phyloP scores from a whole-genome alignment of 2,113 vertebrate species.

The Gracilinanus agilis region DNA sequence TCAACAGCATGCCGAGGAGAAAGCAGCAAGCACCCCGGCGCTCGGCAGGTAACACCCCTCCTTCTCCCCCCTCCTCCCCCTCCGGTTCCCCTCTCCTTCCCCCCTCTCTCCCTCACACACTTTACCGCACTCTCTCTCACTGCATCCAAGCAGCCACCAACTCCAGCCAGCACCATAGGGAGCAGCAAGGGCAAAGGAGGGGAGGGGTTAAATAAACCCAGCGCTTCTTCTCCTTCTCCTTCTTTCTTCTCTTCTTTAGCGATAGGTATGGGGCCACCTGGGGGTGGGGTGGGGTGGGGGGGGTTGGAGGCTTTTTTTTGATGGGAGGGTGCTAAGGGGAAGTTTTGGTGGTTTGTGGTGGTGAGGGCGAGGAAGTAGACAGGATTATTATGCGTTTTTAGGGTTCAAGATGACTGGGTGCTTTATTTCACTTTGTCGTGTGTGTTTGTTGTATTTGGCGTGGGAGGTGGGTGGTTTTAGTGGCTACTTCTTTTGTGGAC shows the following conservation, averaged over 20 bases:
- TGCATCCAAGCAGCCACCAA: background rate
- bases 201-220: conserved; percentile 46
- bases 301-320: background rate
- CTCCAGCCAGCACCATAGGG: background rate
- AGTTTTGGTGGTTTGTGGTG: background rate
- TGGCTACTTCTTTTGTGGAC: conserved; percentile 79
- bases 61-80: conserved; percentile 8
- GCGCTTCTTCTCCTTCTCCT: background rate
- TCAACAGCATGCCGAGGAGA: conserved; percentile 93
- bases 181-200: background rate
- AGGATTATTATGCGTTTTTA: background rate
- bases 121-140: background rate
- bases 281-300: background rate
- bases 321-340: background rate
- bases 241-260: background rate
- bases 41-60: conserved; percentile 91
- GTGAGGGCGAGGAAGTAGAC: background rate
- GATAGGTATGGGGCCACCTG: background rate
- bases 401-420: background rate
- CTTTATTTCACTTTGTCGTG: background rate
- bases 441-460: conserved; percentile 59
- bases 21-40: conserved; percentile 97
- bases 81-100: background rate
- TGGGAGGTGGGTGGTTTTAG: conserved; percentile 58
- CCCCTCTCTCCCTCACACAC: background rate